Base-by-base conservation (phyloP, 2,888 invertebrate genomes). In the Drosophila niveifrons region DNA sequence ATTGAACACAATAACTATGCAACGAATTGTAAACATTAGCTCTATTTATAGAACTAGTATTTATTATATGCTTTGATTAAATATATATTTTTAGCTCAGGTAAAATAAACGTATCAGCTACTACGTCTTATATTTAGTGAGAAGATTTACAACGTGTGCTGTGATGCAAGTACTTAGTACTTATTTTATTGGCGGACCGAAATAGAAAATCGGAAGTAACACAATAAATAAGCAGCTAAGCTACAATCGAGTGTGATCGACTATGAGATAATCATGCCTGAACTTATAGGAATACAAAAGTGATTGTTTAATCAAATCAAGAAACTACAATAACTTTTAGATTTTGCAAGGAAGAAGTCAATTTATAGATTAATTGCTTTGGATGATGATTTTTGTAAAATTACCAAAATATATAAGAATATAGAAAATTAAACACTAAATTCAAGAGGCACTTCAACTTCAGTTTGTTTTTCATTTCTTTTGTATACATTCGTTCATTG, bases 121-220 rank as follows among this genome's bases (percentile, higher is more conserved):
- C 11, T 36, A 11, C 36, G 4, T 36, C 6, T n/a, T 36, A 11
- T 36, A 36, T 36, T 6, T 23, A 23, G 36, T n/a, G 36, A 11
- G n/a, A 36, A 36, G 36, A 36, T 36, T 36, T 36, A 36, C 36
- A 36, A 36, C n/a, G 36, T 36, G 36, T n/a, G n/a, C 36, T n/a
- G 11, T n/a, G 34, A 34, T 10, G 34, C 34, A 34, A 34, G 36
- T 36, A 36, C 36, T 36, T n/a, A n/a, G n/a, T 36, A 36, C n/a
- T n/a, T 6, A n/a, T n/a, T 36, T 36, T 36, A 36, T n/a, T 36
- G 36, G 6, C 36, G n/a, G 36, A 36, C n/a, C 4, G n/a, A 36
- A 11, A 36, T n/a, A 36, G n/a, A 34, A 34, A 11, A 11, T 10
- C 34, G 11, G 11, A 34, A 34, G 34, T n/a, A 11, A 36, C 36